These are phyloP conservation scores for Ornithoptera priamus DNA, from an alignment of 2,888 invertebrate species.

Conservation along the genomic window DNA sequence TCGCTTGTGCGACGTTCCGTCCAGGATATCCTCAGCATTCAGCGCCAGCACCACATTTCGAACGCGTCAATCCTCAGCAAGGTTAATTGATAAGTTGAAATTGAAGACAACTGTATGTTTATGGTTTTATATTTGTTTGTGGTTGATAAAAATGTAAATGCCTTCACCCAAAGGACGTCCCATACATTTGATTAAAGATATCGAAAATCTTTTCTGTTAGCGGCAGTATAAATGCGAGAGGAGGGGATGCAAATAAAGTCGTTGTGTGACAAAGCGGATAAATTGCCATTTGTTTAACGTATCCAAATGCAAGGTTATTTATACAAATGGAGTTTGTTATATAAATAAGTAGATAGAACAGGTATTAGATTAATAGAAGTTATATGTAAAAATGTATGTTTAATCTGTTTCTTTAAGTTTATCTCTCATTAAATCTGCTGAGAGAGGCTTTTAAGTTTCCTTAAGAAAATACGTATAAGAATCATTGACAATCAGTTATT, in stretches of 20 bases:
- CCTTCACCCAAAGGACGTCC: conserved; percentile 25
- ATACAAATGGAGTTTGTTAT: not conserved
- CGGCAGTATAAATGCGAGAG: conserved; percentile 24
- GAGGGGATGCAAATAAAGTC: conserved; percentile 26
- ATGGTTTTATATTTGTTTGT: conserved; percentile 14
- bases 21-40: no score
- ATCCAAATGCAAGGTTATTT: not conserved
- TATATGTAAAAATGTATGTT: not conserved
- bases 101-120: no score
- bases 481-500: no score
- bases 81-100: no score
- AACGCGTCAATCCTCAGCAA: no score
- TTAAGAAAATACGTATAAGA: no score
- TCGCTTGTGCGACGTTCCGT: no score
- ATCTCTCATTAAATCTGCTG: no score
- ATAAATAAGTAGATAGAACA: not conserved
- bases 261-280: conserved; percentile 14
- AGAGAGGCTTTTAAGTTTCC: no score
- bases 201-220: conserved; percentile 30
- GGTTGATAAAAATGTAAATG: conserved; percentile 30
- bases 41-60: no score
- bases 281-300: conserved; percentile 20
- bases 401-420: no score
- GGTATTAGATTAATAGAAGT: not conserved
- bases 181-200: conserved; percentile 30